Evolutionary conservation across 2,113 vertebrate genomes (phyloP), one percentile per base, ranked within the genome.

Genomic region (Syngnathoides biaculeatus): DNA sequence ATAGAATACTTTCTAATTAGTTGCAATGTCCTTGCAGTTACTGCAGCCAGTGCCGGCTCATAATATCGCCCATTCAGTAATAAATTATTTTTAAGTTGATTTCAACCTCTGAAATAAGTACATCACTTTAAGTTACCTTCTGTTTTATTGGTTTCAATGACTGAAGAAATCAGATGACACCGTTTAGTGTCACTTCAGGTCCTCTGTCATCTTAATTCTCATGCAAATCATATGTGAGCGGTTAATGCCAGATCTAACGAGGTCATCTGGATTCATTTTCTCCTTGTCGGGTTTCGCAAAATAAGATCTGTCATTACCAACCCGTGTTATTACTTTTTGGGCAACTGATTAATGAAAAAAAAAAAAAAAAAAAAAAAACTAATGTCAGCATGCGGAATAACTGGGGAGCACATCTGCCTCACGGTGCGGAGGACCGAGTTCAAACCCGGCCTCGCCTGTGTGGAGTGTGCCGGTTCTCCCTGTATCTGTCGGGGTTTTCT

Each of bases 1-100:
- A 65, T 22, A 3, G 45, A 64, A 52, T 27, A 52, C 19, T 65
- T 65, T 65, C 45, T 65, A 35, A 38, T 65, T n/a, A 65, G 27
- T 14, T 47, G 47, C 63, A n/a, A 8, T 65, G 63, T 24, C 60
- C 60, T 62, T 62, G 60, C 22, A 43, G 60, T 62, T 22, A 61
- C 26, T 24, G 62, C 43, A 40, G 14, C 9, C 62, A 20, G 9
- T 50, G 63, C 27, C n/a, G 17, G 20, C 19, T 64, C 20, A 30
- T 50, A n/a, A 65, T 20, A 22, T 50, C 45, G 12, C 24, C 27
- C 63, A 50, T 38, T 48, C 19, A 35, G 19, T 35, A 50, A 65
- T 38, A 50, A 65, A 50, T 35, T n/a, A 14, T 50, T 65, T 48
- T 14, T 2, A 11, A 65, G 38, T 50, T 50, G 13, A 50, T 20